These are phyloP conservation scores for Salvelinus alpinus DNA, from an alignment of 2,113 vertebrate species.

Conservation along the genomic window DNA sequence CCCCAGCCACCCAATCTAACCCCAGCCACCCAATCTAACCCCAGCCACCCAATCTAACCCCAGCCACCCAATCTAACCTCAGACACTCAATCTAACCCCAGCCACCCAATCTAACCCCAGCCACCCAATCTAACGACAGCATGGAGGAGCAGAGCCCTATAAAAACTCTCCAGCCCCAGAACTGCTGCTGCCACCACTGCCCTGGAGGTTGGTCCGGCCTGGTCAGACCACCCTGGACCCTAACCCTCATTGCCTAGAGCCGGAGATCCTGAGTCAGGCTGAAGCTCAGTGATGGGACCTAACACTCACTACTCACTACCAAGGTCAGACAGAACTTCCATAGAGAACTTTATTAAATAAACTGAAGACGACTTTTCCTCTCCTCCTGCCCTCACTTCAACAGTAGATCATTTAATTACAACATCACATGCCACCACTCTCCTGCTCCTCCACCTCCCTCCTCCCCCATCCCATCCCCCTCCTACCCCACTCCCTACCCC, in stretches of 20 bases:
- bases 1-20: no score
- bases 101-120: no score
- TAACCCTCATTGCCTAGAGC: background rate
- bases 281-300: background rate
- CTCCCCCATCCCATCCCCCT: conserved; percentile 42
- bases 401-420: background rate
- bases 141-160: conserved; percentile 16
- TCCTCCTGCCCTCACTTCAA: background rate
- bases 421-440: no score
- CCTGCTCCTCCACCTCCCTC: background rate
- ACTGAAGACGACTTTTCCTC: background rate
- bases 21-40: no score
- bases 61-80: background rate
- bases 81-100: no score
- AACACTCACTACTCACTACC: background rate
- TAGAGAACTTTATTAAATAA: background rate
- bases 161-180: conserved; percentile 8
- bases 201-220: conserved; percentile 1
- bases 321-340: background rate
- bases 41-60: no score
- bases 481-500: no score
- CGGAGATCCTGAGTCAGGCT: background rate
- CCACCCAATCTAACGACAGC: background rate
- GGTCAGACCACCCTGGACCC: conserved; percentile 19
- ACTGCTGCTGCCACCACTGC: background rate